These are phyloP conservation scores for Panzeria rudis DNA, from an alignment of 2,888 invertebrate genomes.

Conservation along the genomic window DNA sequence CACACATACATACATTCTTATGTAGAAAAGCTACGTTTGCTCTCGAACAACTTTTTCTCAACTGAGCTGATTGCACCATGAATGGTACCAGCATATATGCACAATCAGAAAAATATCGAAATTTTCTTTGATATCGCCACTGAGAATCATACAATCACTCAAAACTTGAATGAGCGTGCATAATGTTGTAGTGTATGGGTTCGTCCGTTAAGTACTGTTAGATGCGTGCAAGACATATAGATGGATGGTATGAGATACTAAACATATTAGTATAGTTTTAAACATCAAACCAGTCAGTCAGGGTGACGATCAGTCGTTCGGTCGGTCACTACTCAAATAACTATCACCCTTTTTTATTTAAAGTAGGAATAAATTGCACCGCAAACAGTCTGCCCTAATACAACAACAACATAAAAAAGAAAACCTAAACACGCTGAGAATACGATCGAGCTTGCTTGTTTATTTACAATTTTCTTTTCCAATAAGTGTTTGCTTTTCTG, in stretches of 20 bases:
- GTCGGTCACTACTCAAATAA: conserved; percentile 3
- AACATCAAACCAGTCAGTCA: conserved; percentile 32
- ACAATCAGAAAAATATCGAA: no score
- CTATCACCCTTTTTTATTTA: neutral
- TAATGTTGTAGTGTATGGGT: no score
- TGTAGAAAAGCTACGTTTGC: no score
- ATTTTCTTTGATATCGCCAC: no score
- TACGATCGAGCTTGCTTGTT: conserved; percentile 17
- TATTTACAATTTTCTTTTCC: conserved; percentile 1
- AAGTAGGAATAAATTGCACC: conserved; percentile 1
- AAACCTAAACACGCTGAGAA: neutral
- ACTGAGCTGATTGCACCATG: no score
- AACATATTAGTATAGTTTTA: conserved; percentile 39
- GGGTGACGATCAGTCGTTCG: neutral
- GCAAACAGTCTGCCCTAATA: neutral
- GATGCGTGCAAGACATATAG: neutral
- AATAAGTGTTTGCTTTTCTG: neutral
- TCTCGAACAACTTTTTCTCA: no score
- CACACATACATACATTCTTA: no score
- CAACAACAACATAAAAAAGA: neutral
- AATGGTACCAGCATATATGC: no score
- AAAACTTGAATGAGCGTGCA: no score
- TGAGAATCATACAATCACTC: no score
- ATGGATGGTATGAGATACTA: conserved; percentile 4
- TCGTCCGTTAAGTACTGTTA: no score